phyloP scores from a whole-genome alignment of 1,140 invertebrate species.

The Drosophila bocki region DNA sequence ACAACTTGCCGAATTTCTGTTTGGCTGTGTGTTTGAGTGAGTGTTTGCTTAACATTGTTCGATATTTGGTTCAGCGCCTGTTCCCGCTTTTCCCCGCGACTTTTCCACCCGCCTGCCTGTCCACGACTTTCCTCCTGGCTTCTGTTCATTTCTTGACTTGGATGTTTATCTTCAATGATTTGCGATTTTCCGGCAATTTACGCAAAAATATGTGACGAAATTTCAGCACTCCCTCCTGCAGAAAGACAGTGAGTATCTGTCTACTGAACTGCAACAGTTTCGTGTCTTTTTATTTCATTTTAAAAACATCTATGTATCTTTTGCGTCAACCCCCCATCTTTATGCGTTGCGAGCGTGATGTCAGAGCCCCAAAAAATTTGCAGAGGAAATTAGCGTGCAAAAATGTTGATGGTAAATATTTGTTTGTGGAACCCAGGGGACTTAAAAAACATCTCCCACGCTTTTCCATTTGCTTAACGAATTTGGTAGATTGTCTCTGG shows the following conservation, averaged over 20 bases:
- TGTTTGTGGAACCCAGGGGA: conserved; percentile 26
- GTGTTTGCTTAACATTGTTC: conserved; percentile 82
- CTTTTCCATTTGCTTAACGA: conserved; percentile 77
- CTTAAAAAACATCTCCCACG: conserved; percentile 58
- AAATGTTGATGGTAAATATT: conserved; percentile 83
- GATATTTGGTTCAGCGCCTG: conserved; percentile 72
- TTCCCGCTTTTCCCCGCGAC: not conserved
- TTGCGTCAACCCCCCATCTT: conserved; percentile 27
- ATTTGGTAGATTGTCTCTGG: conserved; percentile 76
- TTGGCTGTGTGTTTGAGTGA: conserved; percentile 44
- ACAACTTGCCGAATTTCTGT: conserved; percentile 66
- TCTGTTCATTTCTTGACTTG: conserved; percentile 81
- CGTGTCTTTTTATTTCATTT: conserved; percentile 58
- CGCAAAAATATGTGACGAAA: conserved; percentile 84
- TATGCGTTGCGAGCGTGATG: conserved; percentile 78
- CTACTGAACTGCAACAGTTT: conserved; percentile 74
- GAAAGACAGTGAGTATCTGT: conserved; percentile 24
- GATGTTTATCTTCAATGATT: conserved; percentile 83
- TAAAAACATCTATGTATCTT: conserved; percentile 65
- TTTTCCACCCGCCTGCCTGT: conserved; percentile 16
- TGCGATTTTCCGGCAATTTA: conserved; percentile 84
- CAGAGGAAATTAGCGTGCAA: conserved; percentile 79
- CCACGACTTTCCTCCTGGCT: conserved; percentile 30
- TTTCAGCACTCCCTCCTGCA: conserved; percentile 40
- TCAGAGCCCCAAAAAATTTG: conserved; percentile 72